phyloP scores from a whole-genome alignment of 2,888 invertebrate genomes.

The Agriopis leucophaearia region DNA sequence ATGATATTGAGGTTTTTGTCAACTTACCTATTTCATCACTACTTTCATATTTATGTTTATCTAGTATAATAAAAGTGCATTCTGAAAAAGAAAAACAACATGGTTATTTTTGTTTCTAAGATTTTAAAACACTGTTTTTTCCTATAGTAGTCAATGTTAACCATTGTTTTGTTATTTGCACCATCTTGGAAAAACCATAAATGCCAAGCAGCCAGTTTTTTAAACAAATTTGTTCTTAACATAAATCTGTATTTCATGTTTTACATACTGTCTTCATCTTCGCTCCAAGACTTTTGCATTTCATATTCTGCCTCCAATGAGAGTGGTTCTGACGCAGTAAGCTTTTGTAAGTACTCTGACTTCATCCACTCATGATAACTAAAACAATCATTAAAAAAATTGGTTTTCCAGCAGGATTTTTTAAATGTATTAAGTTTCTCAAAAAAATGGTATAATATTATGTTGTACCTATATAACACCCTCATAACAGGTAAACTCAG shows the following conservation, averaged over 20 bases:
- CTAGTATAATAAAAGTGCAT: slow-evolving; percentile 96
- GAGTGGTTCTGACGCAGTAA: slow-evolving; percentile 96
- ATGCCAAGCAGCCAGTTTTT: too few species aligned
- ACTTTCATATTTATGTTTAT: slow-evolving; percentile 82
- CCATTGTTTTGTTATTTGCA: too few species aligned
- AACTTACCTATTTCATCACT: slow-evolving; percentile 81
- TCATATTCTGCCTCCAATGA: slow-evolving; percentile 94
- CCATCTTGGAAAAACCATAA: too few species aligned
- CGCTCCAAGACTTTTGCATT: slow-evolving; percentile 96
- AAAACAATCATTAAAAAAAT: slow-evolving; percentile 24
- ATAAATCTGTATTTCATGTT: not conserved
- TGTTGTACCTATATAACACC: too few species aligned
- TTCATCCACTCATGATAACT: slow-evolving; percentile 98
- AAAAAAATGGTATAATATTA: too few species aligned
- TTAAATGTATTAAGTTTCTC: too few species aligned
- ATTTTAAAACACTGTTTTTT: too few species aligned
- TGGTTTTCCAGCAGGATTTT: too few species aligned
- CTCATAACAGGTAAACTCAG: too few species aligned
- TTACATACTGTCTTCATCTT: slow-evolving; percentile 93
- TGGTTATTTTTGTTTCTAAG: not conserved
- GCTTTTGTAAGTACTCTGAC: slow-evolving; percentile 91
- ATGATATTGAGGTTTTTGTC: not conserved
- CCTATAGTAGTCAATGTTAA: too few species aligned
- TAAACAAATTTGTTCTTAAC: too few species aligned
- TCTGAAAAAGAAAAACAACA: slow-evolving; percentile 84